phyloP scores from a whole-genome alignment of 2,113 vertebrate species.

The Capreolus pygargus region DNA sequence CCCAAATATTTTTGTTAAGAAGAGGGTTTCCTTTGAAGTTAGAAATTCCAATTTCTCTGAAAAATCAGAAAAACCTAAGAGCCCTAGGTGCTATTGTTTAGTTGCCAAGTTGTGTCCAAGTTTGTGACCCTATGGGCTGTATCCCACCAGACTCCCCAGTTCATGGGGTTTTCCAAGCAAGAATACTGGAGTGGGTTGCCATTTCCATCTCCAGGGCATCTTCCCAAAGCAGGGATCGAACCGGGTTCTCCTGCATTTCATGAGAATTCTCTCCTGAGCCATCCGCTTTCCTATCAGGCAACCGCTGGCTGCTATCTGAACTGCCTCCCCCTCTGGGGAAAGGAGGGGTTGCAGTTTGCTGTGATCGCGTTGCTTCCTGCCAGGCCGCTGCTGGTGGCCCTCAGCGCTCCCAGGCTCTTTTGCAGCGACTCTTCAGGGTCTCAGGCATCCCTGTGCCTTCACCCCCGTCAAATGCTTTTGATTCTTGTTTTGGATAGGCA shows the following conservation, averaged over 20 bases:
- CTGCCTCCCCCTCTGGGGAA: background rate
- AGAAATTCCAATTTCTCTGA: background rate
- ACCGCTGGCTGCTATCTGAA: background rate
- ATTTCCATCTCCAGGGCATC: background rate
- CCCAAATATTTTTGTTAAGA: background rate
- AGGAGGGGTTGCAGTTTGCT: background rate
- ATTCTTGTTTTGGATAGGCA: background rate
- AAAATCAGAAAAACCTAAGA: background rate
- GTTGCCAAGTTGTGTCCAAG: background rate
- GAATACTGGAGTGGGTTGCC: background rate
- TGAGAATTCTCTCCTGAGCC: background rate
- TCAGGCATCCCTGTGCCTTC: rapidly evolving
- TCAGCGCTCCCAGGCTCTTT: background rate
- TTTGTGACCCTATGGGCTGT: background rate
- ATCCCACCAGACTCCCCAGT: background rate
- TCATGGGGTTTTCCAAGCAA: background rate
- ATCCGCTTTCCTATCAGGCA: background rate
- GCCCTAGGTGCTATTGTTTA: background rate
- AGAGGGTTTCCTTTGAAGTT: background rate
- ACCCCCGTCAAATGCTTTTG: background rate
- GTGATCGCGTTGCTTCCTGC: rapidly evolving
- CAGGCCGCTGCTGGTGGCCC: background rate
- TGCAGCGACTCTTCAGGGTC: background rate
- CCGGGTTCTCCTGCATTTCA: background rate
- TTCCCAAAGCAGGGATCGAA: background rate